These are phyloP conservation scores for Osmerus mordax DNA, from an alignment of 2,113 vertebrate species.

Conservation along the genomic window DNA sequence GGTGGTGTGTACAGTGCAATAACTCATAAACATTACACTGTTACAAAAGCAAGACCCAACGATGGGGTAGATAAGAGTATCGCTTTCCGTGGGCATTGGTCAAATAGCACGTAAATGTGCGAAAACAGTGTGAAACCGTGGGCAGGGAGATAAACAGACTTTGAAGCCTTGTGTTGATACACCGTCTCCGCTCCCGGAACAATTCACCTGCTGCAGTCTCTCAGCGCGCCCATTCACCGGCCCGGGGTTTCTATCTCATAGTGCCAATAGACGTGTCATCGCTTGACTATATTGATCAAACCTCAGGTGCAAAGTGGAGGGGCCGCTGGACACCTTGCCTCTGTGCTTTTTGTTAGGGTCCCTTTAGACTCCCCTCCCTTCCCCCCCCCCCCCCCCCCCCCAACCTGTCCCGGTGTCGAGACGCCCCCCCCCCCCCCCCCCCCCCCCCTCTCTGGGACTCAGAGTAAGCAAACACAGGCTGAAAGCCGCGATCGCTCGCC, in stretches of 20 bases:
- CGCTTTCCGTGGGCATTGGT: conserved; percentile 51
- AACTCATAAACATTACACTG: conserved; percentile 57
- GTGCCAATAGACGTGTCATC: conserved; percentile 76
- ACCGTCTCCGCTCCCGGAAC: conserved; percentile 69
- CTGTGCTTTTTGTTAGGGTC: conserved; percentile 24
- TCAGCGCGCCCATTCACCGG: conserved; percentile 64
- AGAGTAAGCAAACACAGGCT: conserved; percentile 59
- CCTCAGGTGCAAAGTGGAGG: conserved; percentile 75
- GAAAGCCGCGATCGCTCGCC: conserved; percentile 48
- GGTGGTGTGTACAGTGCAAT: conserved; percentile 57
- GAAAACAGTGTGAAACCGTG: conserved; percentile 43
- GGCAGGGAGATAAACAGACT: conserved; percentile 45
- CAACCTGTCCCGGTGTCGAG: conserved; percentile 14
- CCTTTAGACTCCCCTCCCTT: conserved; percentile 18
- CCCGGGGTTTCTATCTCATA: conserved; percentile 36
- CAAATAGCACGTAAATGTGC: conserved; percentile 55
- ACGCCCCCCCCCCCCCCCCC: neutral
- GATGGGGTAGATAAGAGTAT: conserved; percentile 45
- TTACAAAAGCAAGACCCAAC: conserved; percentile 53
- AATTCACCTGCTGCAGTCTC: conserved; percentile 87
- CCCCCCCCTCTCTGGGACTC: conserved; percentile 33
- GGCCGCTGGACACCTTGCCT: conserved; percentile 61
- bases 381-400: conserved; percentile 14
- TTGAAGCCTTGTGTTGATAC: conserved; percentile 67
- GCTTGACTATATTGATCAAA: conserved; percentile 64